Conservation (phyloP, 2,888 invertebrate species). For the Eupithecia subumbrata region DNA sequence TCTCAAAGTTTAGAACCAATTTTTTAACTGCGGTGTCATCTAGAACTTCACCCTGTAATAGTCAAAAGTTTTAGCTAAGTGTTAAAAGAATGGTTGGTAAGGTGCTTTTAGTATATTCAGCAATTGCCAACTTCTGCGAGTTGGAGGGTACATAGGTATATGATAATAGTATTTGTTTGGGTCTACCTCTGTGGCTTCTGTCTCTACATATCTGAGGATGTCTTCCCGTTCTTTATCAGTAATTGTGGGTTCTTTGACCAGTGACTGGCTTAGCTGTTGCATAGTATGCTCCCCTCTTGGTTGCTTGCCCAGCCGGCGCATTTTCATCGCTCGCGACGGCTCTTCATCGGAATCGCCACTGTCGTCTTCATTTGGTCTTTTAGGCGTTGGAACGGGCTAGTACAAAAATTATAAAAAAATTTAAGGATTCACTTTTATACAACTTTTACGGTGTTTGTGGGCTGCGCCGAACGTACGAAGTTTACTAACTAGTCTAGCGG, state of each 20-base stretch:
- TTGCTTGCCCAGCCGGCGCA: constrained; percentile 84
- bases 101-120: neutral
- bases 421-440: neutral
- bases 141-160: too few species aligned
- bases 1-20: constrained; percentile 96
- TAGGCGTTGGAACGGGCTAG: constrained; percentile 93
- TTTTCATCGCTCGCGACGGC: constrained; percentile 85
- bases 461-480: too few species aligned
- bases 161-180: neutral
- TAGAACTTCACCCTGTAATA: constrained; percentile 89
- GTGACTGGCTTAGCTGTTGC: constrained; percentile 73
- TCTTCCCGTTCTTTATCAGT: constrained; percentile 91
- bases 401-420: constrained; percentile 33
- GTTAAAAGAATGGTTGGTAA: neutral
- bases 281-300: constrained; percentile 70
- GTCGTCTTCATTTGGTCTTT: constrained; percentile 87
- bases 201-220: constrained; percentile 92
- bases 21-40: constrained; percentile 95
- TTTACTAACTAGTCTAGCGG: too few species aligned
- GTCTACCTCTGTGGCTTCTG: constrained; percentile 88
- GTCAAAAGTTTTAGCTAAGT: neutral
- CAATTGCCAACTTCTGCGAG: neutral
- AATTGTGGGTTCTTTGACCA: constrained; percentile 85
- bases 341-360: constrained; percentile 87
- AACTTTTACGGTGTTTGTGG: neutral